A percentile compares a stretch with the other conserved stretches of the same genome.
Evolutionary conservation across 2,888 invertebrate species (phyloP).

Genomic region (Polyommatus iphigenia): DNA sequence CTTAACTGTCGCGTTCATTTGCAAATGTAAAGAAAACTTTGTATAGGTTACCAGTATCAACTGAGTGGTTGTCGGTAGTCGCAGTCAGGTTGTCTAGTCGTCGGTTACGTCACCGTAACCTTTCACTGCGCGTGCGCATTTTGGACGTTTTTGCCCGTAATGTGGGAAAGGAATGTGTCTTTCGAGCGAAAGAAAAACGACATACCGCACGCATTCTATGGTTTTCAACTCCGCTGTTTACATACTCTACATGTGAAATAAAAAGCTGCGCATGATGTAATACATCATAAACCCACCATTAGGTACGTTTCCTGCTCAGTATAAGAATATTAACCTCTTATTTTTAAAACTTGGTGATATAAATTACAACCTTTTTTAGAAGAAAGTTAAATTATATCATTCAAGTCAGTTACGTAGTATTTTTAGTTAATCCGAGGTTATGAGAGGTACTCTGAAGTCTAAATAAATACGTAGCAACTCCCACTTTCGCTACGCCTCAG

Average conservation of each 20-base stretch:
- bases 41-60: not conserved
- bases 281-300: not conserved
- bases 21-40: not conserved
- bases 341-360: too few species aligned
- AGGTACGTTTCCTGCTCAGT: not conserved
- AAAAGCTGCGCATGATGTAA: not conserved
- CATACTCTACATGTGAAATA: not conserved
- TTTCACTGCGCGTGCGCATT: constrained; percentile 39
- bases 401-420: too few species aligned
- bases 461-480: too few species aligned
- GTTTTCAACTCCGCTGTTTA: not conserved
- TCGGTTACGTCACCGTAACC: constrained; percentile 40
- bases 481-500: too few species aligned
- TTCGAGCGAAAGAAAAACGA: not conserved
- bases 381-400: too few species aligned
- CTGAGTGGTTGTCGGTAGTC: not conserved
- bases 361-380: too few species aligned
- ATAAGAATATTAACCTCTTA: too few species aligned
- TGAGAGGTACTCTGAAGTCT: too few species aligned
- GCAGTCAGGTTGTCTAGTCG: constrained; percentile 17
- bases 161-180: constrained; percentile 37
- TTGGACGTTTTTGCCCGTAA: constrained; percentile 30
- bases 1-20: too few species aligned
- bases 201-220: not conserved
- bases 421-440: too few species aligned